Evolutionary conservation across 2,797 vertebrate species (phyloP).

Genomic region (Erpetoichthys calabaricus): DNA sequence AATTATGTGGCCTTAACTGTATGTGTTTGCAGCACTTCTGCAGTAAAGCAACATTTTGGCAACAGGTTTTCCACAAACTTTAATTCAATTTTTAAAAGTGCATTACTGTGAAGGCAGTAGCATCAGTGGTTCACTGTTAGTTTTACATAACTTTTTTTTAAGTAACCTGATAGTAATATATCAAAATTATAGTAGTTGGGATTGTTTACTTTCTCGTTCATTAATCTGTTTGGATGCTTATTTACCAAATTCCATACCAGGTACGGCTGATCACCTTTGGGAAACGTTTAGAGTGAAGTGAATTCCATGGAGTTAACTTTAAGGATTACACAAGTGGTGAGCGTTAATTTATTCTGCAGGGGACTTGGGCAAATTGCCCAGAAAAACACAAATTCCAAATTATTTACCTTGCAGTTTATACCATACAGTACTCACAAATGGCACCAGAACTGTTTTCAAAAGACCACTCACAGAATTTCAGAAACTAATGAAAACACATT

Average conservation of each 20-base stretch:
- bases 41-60: too few species aligned
- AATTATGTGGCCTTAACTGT: too few species aligned
- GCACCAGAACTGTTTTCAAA: constrained; percentile 1
- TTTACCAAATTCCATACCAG: constrained; percentile 31
- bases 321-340: constrained; percentile 63
- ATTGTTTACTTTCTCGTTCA: too few species aligned
- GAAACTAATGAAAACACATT: background rate
- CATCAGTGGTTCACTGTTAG: too few species aligned
- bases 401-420: constrained; percentile 53
- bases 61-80: too few species aligned
- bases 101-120: too few species aligned
- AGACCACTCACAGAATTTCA: background rate
- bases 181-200: background rate
- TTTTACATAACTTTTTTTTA: too few species aligned
- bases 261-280: constrained; percentile 32
- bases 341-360: constrained; percentile 64
- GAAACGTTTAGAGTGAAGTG: constrained; percentile 60
- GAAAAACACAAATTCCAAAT: constrained; percentile 51
- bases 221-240: constrained; percentile 9
- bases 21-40: too few species aligned
- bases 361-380: constrained; percentile 60
- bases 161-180: too few species aligned
- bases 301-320: constrained; percentile 63
- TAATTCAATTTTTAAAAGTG: too few species aligned
- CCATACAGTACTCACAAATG: constrained; percentile 16